Percentiles rank a stretch among this genome's conserved stretches.
Evolutionary conservation across 2,113 vertebrate species (phyloP).

Genomic region (Crotalus helleri): DNA sequence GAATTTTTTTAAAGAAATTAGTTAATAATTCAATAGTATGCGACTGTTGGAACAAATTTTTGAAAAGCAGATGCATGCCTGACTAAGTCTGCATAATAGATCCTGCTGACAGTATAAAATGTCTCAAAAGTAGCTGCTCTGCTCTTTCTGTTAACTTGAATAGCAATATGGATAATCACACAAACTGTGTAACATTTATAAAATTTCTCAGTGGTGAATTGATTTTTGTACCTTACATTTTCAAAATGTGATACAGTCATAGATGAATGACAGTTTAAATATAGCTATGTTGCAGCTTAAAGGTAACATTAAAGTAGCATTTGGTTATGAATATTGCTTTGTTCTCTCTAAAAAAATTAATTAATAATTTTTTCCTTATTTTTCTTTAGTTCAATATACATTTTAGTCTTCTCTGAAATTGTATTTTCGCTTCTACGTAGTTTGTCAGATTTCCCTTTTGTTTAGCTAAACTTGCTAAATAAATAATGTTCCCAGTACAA

Average conservation of each 20-base stretch:
- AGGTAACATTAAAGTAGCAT: slow-evolving; percentile 41
- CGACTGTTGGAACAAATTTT: slow-evolving; percentile 47
- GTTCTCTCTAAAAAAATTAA: slow-evolving; percentile 47
- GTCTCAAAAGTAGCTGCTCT: slow-evolving; percentile 46
- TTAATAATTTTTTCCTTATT: slow-evolving; percentile 56
- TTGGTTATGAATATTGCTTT: slow-evolving; percentile 62
- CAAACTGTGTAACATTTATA: slow-evolving; percentile 28
- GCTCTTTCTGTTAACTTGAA: slow-evolving; percentile 48
- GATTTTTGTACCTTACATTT: slow-evolving; percentile 24
- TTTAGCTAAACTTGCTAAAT: slow-evolving; percentile 48
- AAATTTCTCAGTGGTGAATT: neutral
- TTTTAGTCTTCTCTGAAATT: neutral
- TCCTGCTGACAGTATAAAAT: slow-evolving; percentile 50
- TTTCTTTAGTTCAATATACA: slow-evolving; percentile 32
- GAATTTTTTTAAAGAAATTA: slow-evolving; percentile 45
- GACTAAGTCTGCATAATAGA: slow-evolving; percentile 56
- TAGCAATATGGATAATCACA: slow-evolving; percentile 38
- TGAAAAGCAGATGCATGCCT: slow-evolving; percentile 49
- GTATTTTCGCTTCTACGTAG: slow-evolving; percentile 51
- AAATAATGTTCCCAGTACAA: slow-evolving; percentile 28
- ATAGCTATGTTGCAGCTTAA: slow-evolving; percentile 41
- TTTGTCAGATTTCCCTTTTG: slow-evolving; percentile 58
- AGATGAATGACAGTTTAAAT: slow-evolving; percentile 38
- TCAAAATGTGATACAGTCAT: slow-evolving; percentile 42
- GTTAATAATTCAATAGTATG: slow-evolving; percentile 56